Conservation (phyloP, 2,888 invertebrate species). For the Acleris laterana region DNA sequence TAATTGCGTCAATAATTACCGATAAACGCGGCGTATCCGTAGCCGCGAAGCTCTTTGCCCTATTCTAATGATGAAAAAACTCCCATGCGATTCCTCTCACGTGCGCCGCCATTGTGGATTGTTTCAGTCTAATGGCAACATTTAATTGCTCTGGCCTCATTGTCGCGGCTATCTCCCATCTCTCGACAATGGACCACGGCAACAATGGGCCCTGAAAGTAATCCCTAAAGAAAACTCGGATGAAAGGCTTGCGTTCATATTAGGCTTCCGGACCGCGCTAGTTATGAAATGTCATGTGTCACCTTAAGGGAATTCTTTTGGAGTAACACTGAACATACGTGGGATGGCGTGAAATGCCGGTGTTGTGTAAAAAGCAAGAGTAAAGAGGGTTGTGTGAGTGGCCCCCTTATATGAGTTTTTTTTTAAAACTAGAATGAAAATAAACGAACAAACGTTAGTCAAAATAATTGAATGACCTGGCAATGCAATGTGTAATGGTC, state of each 20-base stretch:
- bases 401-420: too few species aligned
- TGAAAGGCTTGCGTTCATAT: constrained; percentile 40
- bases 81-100: constrained; percentile 77
- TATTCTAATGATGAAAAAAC: constrained; percentile 62
- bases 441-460: too few species aligned
- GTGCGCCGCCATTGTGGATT: constrained; percentile 72
- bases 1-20: constrained; percentile 50
- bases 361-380: too few species aligned
- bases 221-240: constrained; percentile 44
- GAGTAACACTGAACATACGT: too few species aligned
- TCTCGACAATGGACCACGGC: constrained; percentile 55
- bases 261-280: constrained; percentile 15
- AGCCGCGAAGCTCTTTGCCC: constrained; percentile 48
- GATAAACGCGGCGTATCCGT: constrained; percentile 47
- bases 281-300: constrained; percentile 18
- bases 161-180: constrained; percentile 71
- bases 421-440: too few species aligned
- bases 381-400: too few species aligned
- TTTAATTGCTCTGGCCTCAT: constrained; percentile 75
- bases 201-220: constrained; percentile 51
- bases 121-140: constrained; percentile 66
- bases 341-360: too few species aligned
- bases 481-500: too few species aligned
- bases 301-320: constrained; percentile 21
- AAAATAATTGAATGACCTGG: too few species aligned